Conservation (phyloP, 64 coral and sea anemone genomes). For the Hydrozoanthus tunicans region DNA sequence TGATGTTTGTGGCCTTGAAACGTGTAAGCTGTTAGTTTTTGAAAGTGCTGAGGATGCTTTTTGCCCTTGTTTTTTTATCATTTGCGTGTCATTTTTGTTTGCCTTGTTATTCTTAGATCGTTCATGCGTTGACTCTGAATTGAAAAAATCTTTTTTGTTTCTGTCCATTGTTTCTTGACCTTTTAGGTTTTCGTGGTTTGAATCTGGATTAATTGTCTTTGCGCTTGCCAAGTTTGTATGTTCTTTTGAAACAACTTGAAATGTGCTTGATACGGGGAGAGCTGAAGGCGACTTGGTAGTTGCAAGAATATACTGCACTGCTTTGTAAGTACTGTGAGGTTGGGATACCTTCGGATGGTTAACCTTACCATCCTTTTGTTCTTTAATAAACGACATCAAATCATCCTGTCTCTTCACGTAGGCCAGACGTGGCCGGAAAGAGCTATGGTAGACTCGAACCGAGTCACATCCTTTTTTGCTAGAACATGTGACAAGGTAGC, state of each 20-base stretch:
- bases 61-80: neutral
- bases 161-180: neutral
- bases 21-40: neutral
- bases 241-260: neutral
- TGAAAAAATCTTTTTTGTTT: neutral
- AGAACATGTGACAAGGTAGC: slow-evolving; percentile 73
- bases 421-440: slow-evolving; percentile 47
- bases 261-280: slow-evolving; percentile 63
- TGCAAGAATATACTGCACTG: neutral
- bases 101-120: neutral
- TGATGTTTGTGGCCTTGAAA: neutral
- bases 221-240: neutral
- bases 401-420: slow-evolving; percentile 55
- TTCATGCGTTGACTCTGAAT: neutral
- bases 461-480: slow-evolving; percentile 61
- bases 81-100: neutral
- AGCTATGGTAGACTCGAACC: slow-evolving; percentile 61
- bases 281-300: slow-evolving; percentile 45
- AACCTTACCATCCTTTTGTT: slow-evolving; percentile 33
- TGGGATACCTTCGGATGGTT: neutral
- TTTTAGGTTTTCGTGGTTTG: neutral
- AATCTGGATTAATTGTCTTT: neutral
- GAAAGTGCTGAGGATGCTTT: neutral
- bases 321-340: slow-evolving; percentile 31
- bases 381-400: slow-evolving; percentile 85